Percentiles rank a stretch among this genome's conserved stretches.
Evolutionary conservation across 2,888 invertebrate species (phyloP).

Genomic region (Callyntrura guangdongensis): DNA sequence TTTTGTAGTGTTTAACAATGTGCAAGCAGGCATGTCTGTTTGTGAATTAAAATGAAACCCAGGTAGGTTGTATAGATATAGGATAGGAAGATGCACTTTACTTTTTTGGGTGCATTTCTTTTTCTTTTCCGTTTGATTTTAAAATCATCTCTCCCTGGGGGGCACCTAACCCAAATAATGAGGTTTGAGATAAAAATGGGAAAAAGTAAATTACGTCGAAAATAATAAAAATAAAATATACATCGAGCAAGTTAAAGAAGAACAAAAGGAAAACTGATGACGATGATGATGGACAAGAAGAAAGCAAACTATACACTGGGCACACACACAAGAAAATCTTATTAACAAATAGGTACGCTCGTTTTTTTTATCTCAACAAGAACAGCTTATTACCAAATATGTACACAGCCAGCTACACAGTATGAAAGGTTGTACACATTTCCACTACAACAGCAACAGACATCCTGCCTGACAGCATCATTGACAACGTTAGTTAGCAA

Average conservation of each 20-base stretch:
- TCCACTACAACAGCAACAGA: neutral
- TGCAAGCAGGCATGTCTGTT: neutral
- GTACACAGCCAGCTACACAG: neutral
- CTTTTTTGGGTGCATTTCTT: conserved; percentile 48
- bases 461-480: neutral
- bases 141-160: conserved; percentile 73
- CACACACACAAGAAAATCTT: neutral
- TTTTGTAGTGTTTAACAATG: neutral
- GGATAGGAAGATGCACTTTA: neutral
- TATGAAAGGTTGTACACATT: neutral
- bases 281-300: too few relatives aligned
- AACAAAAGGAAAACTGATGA: too few relatives aligned
- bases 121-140: conserved; percentile 71
- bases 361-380: neutral
- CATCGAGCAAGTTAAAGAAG: neutral
- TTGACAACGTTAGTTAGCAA: conserved; percentile 1
- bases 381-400: conserved; percentile 22
- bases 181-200: conserved; percentile 73
- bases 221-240: conserved; percentile 51
- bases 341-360: conserved; percentile 4
- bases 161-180: conserved; percentile 75
- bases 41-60: neutral
- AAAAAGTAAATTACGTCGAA: conserved; percentile 68
- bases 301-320: conserved; percentile 3
- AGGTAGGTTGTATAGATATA: neutral